A percentile compares a stretch with the other conserved stretches of the same genome.
Conservation (phyloP, 1,140 invertebrate genomes). For the Chironomus striatipennis region DNA sequence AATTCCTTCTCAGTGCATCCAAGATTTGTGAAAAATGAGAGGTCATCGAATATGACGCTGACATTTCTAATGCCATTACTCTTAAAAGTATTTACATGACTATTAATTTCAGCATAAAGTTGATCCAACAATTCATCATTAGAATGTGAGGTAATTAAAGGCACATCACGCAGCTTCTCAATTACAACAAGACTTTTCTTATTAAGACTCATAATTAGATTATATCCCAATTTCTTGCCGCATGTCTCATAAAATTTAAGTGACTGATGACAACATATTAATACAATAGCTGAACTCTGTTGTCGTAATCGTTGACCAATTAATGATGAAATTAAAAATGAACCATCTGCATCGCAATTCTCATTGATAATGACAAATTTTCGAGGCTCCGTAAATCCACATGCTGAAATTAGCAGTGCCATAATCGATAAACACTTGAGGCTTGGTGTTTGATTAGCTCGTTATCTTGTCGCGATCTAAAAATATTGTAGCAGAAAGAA, state of each 20-base stretch:
- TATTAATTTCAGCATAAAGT: neutral
- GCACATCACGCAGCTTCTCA: constrained; percentile 47
- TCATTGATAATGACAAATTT: constrained; percentile 57
- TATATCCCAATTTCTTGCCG: constrained; percentile 62
- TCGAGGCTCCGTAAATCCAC: constrained; percentile 49
- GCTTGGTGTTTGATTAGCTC: neutral
- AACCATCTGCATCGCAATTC: constrained; percentile 55
- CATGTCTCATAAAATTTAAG: constrained; percentile 61
- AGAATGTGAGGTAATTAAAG: constrained; percentile 30
- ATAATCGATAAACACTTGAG: constrained; percentile 37
- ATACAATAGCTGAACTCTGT: constrained; percentile 45
- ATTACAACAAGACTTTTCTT: constrained; percentile 46
- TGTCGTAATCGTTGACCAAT: constrained; percentile 48
- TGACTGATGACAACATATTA: constrained; percentile 59
- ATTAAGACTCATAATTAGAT: constrained; percentile 49
- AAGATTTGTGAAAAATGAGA: constrained; percentile 58
- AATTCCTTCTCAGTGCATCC: constrained; percentile 45
- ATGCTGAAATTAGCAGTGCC: constrained; percentile 46
- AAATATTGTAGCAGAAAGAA: constrained; percentile 14
- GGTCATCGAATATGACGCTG: constrained; percentile 58
- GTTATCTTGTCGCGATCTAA: neutral
- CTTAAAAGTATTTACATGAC: constrained; percentile 27
- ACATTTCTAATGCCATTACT: constrained; percentile 37
- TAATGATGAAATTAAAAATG: constrained; percentile 56
- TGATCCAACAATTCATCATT: constrained; percentile 28